Base-by-base conservation (phyloP, 2,888 invertebrate species). In the Parnassius smintheus region DNA sequence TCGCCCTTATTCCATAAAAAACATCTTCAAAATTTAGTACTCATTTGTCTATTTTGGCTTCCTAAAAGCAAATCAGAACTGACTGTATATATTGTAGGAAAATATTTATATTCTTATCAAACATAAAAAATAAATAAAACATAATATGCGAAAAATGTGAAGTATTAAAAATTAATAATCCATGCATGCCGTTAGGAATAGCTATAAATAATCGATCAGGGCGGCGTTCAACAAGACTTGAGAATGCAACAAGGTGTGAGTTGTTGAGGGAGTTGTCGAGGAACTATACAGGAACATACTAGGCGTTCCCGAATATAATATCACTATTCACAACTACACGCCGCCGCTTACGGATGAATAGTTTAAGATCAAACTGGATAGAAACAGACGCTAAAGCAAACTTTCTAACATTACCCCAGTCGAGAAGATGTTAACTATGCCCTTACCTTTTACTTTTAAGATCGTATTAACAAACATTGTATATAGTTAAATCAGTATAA, bases 301-400 rank as follows among this genome's bases (percentile, higher is more conserved):
- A 68, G 68, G 65, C 64, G 64, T 66, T 66, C 62, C 65, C 67
- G 69, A 72, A 70, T 69, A 69, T 72, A 69, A 68, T 66, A 68
- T 60, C 51, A 41, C 42, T 59, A 64, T 59, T 59, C 64, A 59
- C 41, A 64, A 59, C 55, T 51, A 22, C 55, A 50, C 51, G 55
- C 55, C 18, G 50, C 64, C 18, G 55, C 59, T 44, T 48, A 56
- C 59, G 25, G 61, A 56, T 67, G 67, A 68, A 70, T 68, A 66
- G 72, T 69, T 69, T 56, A 64, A 66, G 61, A 65, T 68, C 68
- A 67, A 65, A 66, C 67, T 67, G 62, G 62, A 57, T 50, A 56
- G 65, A 55, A 69, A 66, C 69, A 69, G 68, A 67, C 68, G 73
- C 64, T 55, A 44, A 66, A 65, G 65, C 64, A 62, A 73, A 72